Evolutionary conservation across 2,888 invertebrate genomes (phyloP), one percentile per base, ranked within the genome.

Genomic region (Priapulus caudatus): DNA sequence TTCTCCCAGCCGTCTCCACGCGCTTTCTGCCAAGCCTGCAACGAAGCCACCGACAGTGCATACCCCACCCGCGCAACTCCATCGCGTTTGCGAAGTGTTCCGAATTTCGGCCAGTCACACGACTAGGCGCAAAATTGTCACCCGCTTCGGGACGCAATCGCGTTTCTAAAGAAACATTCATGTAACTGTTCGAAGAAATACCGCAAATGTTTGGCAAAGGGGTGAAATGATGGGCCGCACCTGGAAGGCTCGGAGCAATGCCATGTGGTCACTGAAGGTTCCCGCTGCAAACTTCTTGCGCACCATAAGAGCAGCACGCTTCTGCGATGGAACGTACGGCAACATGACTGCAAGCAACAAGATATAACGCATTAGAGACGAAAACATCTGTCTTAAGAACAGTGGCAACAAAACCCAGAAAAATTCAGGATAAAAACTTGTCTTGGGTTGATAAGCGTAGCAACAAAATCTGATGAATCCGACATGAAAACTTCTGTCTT

Each of bases 251-350:
- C 85, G 73, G 2, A 97, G 71, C 50, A 91, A 74, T 3, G 83
- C 81, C 79, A 92, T 81, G 65, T 95, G 93, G 69, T 98, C 97
- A 58, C 92, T 93, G 63, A 78, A 81, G 4, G 84, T 81, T 20
- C 81, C 81, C 0, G 81, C 79, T 0, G 86, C 79, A 58, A 92
- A 81, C 51, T 80, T 78, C 58, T 80, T 81, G 18, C 85, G 76
- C 57, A 82, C 75, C 2, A 78, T 74, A 47, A 74, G 66, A 16
- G 82, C 81, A 0, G 80, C 79, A 66, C 79, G 80, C 58, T 72
- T 72, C 51, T 78, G 76, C 16, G 80, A 79, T 0, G 84, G 82
- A 58, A 82, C 79, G 50, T 78, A 71, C 1, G 90, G 86, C 54
- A 91, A 74, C 55, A 72, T 48, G 62, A 75, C 75, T 74, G 63